phyloP scores from a whole-genome alignment of 1,140 invertebrate species.

The Lasioglossum baleicum region DNA sequence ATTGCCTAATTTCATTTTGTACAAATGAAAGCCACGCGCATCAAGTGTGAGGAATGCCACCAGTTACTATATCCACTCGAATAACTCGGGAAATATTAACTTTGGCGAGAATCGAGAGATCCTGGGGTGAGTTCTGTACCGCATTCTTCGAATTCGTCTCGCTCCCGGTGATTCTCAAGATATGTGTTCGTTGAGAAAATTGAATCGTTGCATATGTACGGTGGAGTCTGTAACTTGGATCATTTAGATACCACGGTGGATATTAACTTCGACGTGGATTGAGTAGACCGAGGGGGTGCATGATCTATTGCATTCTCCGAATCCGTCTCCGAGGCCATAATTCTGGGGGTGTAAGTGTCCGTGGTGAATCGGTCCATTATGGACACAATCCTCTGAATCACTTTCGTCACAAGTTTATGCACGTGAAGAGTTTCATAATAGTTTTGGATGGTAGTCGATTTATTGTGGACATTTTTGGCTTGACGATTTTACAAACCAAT shows the following conservation, averaged over 20 bases:
- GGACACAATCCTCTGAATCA: too few species aligned
- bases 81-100: conserved; percentile 44
- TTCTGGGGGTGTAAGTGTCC: too few species aligned
- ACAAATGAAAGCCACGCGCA: background rate
- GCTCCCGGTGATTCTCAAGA: background rate
- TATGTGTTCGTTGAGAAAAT: background rate
- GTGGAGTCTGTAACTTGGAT: background rate
- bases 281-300: background rate
- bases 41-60: too few species aligned
- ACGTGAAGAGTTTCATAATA: too few species aligned
- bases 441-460: too few species aligned
- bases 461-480: too few species aligned
- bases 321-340: too few species aligned
- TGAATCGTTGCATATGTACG: background rate
- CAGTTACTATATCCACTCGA: background rate
- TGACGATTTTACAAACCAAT: too few species aligned
- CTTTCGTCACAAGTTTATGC: too few species aligned
- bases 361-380: too few species aligned
- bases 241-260: background rate
- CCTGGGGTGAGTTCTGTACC: background rate
- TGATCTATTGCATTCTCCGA: background rate
- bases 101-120: conserved; percentile 10
- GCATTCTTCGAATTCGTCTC: conserved; percentile 5
- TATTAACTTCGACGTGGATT: background rate
- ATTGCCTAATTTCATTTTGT: too few species aligned